Conservation (phyloP, 2,888 invertebrate genomes). For the Hyalella azteca region DNA sequence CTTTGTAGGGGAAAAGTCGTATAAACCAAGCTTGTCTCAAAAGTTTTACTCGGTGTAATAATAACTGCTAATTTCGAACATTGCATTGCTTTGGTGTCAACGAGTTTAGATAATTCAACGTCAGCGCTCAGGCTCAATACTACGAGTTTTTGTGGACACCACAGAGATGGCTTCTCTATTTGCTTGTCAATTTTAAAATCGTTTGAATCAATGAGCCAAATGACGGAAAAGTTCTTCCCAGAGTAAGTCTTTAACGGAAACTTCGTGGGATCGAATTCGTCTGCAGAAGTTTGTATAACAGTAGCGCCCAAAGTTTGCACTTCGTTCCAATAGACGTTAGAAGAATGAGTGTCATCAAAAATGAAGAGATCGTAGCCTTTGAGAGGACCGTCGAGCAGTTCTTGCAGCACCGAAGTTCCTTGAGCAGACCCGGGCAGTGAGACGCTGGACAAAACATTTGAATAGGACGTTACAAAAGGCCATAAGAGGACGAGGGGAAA, state of each 20-base stretch:
- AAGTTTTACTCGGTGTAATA: not conserved
- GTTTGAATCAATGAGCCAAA: constrained; percentile 11
- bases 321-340: not conserved
- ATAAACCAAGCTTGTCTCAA: not conserved
- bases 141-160: not conserved
- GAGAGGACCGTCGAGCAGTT: constrained; percentile 1
- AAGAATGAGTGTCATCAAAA: not conserved
- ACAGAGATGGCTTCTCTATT: not conserved
- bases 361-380: not conserved
- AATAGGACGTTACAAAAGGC: too few species aligned
- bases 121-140: not conserved
- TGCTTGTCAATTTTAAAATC: not conserved
- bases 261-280: not conserved
- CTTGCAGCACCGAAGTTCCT: not conserved
- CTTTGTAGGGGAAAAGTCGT: not conserved
- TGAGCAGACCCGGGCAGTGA: too few species aligned
- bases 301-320: not conserved
- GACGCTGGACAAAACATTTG: too few species aligned
- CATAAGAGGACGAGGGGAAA: too few species aligned
- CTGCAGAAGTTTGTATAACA: not conserved
- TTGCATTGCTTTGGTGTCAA: not conserved
- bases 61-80: not conserved
- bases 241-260: not conserved
- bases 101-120: too few species aligned
- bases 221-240: not conserved